phyloP scores from a whole-genome alignment of 2,113 vertebrate species.

The Sceloporus undulatus region DNA sequence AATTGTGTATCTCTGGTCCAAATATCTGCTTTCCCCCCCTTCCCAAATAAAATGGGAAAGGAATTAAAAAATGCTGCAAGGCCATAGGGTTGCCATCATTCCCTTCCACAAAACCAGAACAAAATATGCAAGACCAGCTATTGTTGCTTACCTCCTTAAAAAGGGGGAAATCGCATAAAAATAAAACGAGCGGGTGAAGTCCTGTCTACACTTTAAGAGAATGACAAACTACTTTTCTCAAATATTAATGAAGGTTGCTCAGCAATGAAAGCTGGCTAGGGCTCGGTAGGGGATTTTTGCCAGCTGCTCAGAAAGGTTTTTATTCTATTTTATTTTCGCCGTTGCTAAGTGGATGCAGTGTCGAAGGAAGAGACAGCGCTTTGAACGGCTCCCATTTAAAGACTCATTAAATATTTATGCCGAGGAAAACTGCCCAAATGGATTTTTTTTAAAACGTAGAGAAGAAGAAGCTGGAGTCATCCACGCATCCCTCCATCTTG shows the following conservation, averaged over 20 bases:
- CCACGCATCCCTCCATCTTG: no score
- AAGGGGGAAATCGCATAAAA: not conserved
- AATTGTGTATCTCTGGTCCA: no score
- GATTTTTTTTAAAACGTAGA: no score
- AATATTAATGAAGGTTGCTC: conserved; percentile 27
- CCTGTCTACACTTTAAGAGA: not conserved
- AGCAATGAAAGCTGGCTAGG: conserved; percentile 36
- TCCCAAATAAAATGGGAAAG: no score
- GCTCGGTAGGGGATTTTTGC: conserved; percentile 3
- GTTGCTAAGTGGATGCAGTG: not conserved
- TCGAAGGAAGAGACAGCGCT: conserved; percentile 7
- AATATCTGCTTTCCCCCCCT: no score
- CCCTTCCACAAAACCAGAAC: no score
- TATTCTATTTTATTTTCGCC: not conserved
- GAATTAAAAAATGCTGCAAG: no score
- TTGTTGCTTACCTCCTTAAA: not conserved
- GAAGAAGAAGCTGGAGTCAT: not conserved
- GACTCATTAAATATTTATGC: not conserved
- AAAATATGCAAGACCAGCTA: no score
- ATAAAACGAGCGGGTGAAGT: no score
- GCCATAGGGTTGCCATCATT: no score
- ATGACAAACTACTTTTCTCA: not conserved
- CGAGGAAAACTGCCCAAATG: not conserved
- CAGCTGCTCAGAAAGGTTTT: conserved; percentile 11
- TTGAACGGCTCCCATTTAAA: not conserved